Base-by-base conservation (phyloP, 2,113 vertebrate genomes). In the Hippocampus abdominalis region DNA sequence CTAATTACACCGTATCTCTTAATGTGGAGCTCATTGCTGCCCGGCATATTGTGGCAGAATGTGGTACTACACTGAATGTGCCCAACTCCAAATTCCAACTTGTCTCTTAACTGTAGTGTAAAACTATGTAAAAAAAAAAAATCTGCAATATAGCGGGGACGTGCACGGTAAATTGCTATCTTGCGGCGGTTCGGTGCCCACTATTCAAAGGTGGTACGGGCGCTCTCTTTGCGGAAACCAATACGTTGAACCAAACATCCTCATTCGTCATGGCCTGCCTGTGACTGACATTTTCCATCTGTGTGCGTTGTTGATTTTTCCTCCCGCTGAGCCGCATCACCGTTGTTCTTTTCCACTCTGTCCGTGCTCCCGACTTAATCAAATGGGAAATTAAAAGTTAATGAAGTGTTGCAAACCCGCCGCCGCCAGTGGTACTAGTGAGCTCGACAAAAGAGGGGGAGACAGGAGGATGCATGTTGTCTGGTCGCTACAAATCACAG, bases 351-450 rank as follows among this genome's bases (percentile, higher is more conserved):
- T 40, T 63, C 61, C 61, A 40, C 18, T 23, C 67, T 73, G 83
- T 84, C 66, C 82, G 86, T 90, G 89, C 54, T 88, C 88, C 88
- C 84, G 78, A 90, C 83, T 88, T 91, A 89, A 80, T 91, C 89
- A 85, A 89, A 89, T 91, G 89, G 81, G 83, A 92, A 92, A 92
- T 91, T 91, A 92, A 90, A 92, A 92, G 82, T 91, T 91, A 91
- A 92, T 91, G 90, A 91, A 87, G 88, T 60, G 57, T 89, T 86
- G 78, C 61, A 76, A 83, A 32, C 3, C 56, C 13, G 56, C 25
- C 25, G 27, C 12, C 15, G 16, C 27, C 57, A 2, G 80, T 75
- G 67, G 46, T 15, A 13, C 12, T 44, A 71, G 71, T 76, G 74
- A 70, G 84, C 74, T 78, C 27, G 13, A 63, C 78, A 67, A 76